Percentiles rank a stretch among this genome's conserved stretches.
Evolutionary conservation across 2,113 vertebrate genomes (phyloP).

Genomic region (Okapia johnstoni): DNA sequence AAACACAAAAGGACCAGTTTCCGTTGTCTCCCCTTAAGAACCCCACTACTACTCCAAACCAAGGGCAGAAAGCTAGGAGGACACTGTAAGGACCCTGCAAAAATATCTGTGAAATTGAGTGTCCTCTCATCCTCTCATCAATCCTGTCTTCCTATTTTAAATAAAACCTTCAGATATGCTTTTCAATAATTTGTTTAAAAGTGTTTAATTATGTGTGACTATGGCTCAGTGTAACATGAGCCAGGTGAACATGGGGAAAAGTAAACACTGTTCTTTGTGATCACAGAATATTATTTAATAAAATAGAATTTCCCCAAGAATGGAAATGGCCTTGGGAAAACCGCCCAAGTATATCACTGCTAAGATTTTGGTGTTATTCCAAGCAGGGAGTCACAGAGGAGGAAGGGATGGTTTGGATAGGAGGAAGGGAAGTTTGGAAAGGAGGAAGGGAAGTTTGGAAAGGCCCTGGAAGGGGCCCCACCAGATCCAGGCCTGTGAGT

Average conservation of each 20-base stretch:
- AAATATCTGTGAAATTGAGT: neutral
- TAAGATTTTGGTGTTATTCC: neutral
- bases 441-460: neutral
- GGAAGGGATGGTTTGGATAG: neutral
- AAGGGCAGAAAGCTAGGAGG: neutral
- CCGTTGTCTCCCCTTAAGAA: constrained; percentile 14
- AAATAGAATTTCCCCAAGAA: neutral
- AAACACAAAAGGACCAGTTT: neutral
- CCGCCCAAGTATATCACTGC: neutral
- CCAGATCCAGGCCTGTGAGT: neutral
- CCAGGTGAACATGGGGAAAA: neutral
- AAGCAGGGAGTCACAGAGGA: neutral
- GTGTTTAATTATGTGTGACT: neutral
- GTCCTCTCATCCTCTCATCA: neutral
- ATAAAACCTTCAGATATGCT: neutral
- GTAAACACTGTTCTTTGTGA: neutral
- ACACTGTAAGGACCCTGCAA: neutral
- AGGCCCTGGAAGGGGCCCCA: neutral
- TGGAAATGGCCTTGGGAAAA: neutral
- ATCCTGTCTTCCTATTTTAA: neutral
- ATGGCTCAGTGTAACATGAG: neutral
- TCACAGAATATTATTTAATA: neutral
- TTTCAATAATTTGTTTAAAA: neutral
- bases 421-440: neutral
- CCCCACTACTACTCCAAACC: neutral